Base-by-base conservation (phyloP, 2,797 vertebrate species). In the Hydrocynus forskahlii region DNA sequence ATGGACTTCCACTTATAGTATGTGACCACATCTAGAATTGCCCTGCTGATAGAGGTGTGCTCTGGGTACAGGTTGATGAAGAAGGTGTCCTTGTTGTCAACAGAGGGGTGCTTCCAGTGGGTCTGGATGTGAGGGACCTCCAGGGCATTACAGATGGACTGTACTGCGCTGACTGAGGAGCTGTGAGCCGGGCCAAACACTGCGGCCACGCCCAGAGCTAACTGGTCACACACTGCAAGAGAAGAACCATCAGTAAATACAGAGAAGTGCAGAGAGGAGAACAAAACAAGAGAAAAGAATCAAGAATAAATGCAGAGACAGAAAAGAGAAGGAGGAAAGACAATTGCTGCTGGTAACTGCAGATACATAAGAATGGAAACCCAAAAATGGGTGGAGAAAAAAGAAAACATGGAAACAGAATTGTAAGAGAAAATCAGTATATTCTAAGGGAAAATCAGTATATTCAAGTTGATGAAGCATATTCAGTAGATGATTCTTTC, bases 71-170 rank as follows among this genome's bases (percentile, higher is more conserved):
- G 95, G 92, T 98, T 99, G 91, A 99, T 97, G 90, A 96, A 98
- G 92, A 97, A 99, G 0, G 95, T 93, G 77, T 98, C 98, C 83
- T 94, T 97, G 91, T 96, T 97, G 93, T 98, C 96, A 88, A 96
- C 96, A 0, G 96, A 94, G 0, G 96, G 97, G 87, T 98, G 97
- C 85, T 97, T 98, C 98, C 98, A 99, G 80, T 94, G 95, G 0
- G 97, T 99, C 92, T 99, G 98, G 87, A 99, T 96, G 89, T 99
- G 97, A 0, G 98, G 98, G 78, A 99, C 97, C 89, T 99, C 97
- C 45, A 99, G 93, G 68, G 98, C 97, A 1, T 99, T 98, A 92
- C 97, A 98, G 88, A 99, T 97, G 63, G 98, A 99, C 91, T 99
- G 97, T 69, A 99, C 97, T 0, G 98, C 97, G 0, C 97, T 99